A percentile compares a stretch with the other conserved stretches of the same genome.
Evolutionary conservation across 2,113 vertebrate species (phyloP).

Genomic region (Marmota flaviventris): DNA sequence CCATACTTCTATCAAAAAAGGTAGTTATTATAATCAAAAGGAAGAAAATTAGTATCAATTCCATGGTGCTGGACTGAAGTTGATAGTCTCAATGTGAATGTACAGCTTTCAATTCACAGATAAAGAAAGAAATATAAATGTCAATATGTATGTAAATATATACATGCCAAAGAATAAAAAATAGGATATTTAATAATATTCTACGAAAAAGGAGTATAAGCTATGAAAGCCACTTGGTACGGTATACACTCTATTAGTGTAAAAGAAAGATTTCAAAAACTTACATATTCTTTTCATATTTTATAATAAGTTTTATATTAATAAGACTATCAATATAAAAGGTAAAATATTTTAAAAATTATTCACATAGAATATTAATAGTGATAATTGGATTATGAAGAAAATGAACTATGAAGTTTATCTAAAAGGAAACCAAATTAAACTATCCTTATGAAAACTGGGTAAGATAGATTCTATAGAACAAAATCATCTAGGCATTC

Average conservation of each 20-base stretch:
- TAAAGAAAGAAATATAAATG: neutral
- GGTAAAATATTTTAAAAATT: neutral
- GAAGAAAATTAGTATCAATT: neutral
- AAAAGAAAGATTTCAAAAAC: constrained; percentile 30
- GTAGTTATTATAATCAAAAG: neutral
- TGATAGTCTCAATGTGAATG: neutral
- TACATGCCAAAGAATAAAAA: neutral
- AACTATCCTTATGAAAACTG: neutral
- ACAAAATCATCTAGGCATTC: too few species aligned
- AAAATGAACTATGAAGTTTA: constrained; percentile 11
- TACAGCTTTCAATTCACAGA: neutral
- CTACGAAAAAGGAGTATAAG: neutral
- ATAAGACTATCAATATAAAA: constrained; percentile 34
- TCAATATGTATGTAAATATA: neutral
- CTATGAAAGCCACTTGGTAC: neutral
- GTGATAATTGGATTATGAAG: neutral
- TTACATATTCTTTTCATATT: neutral
- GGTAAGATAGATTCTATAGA: neutral
- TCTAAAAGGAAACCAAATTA: constrained; percentile 16
- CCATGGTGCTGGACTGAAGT: neutral
- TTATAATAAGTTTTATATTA: neutral
- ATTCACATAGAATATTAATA: neutral
- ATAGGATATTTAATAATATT: constrained; percentile 41
- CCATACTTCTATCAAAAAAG: neutral
- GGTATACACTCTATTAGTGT: neutral